Evolutionary conservation across 2,888 invertebrate genomes (phyloP).

Genomic region (Nemotelus pantherinus): DNA sequence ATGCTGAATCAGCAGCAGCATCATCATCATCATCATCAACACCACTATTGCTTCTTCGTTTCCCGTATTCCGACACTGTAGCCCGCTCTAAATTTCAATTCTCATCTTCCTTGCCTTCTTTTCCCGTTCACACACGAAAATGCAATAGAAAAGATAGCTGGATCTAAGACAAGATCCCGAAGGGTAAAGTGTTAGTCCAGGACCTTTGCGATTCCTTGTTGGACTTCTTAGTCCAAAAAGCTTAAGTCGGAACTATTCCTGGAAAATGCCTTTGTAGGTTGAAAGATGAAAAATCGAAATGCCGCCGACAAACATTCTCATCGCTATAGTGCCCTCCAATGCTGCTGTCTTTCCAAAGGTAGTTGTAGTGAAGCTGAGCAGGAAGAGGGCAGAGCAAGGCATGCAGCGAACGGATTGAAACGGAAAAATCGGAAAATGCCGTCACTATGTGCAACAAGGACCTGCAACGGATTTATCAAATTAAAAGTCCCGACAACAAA

Average conservation of each 20-base stretch:
- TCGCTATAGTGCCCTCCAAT: background rate
- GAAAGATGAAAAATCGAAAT: constrained; percentile 9
- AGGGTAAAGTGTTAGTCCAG: background rate
- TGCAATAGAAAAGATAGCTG: background rate
- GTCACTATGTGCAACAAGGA: constrained; percentile 45
- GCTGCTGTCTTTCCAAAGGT: background rate
- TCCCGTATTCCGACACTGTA: background rate
- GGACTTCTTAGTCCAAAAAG: background rate
- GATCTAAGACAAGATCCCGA: background rate
- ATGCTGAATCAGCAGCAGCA: constrained; percentile 31
- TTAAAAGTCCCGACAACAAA: constrained; percentile 44
- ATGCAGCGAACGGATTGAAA: constrained; percentile 23
- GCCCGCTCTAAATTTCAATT: constrained; percentile 28
- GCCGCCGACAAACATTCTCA: background rate
- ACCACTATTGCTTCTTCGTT: background rate
- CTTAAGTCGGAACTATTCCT: constrained; percentile 18
- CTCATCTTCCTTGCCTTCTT: background rate
- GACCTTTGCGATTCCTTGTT: constrained; percentile 22
- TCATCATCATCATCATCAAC: no score
- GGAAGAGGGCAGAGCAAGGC: background rate
- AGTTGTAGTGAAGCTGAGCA: background rate
- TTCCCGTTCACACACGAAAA: background rate
- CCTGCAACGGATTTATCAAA: constrained; percentile 45
- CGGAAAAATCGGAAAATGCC: constrained; percentile 44
- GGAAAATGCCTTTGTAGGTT: constrained; percentile 23